Evolutionary conservation across 2,888 invertebrate genomes (phyloP).

Genomic region (Tipula helvola): DNA sequence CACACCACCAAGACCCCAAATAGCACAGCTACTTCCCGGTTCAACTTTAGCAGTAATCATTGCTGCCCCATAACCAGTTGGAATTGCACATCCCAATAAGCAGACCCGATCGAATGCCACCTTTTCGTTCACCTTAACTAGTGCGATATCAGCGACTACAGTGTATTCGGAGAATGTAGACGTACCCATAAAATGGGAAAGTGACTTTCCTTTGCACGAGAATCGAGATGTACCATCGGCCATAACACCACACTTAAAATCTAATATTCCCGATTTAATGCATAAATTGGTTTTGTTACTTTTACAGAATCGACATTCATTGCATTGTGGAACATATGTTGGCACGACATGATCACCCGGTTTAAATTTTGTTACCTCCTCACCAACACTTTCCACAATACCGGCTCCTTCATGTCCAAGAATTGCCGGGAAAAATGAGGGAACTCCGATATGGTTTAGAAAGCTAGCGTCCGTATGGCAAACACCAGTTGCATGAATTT

Average conservation of each 20-base stretch:
- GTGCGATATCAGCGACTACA: conserved; percentile 88
- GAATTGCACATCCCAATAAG: conserved; percentile 82
- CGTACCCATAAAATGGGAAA: conserved; percentile 94
- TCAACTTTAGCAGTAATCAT: conserved; percentile 89
- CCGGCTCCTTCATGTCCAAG: conserved; percentile 67
- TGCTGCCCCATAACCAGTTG: conserved; percentile 93
- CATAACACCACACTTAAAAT: conserved; percentile 63
- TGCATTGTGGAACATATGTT: conserved; percentile 91
- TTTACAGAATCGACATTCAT: conserved; percentile 91
- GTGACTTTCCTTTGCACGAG: conserved; percentile 45
- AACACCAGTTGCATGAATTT: conserved; percentile 64
- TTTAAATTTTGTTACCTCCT: neutral
- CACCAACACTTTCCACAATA: conserved; percentile 90
- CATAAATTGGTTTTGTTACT: conserved; percentile 95
- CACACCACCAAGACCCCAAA: conserved; percentile 90
- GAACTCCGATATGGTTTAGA: conserved; percentile 45
- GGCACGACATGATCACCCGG: conserved; percentile 88
- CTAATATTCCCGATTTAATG: conserved; percentile 55
- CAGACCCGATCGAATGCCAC: conserved; percentile 82
- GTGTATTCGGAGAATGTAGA: conserved; percentile 92
- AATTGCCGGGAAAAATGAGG: conserved; percentile 32
- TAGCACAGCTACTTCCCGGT: conserved; percentile 69
- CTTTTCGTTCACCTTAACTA: conserved; percentile 78
- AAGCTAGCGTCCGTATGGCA: conserved; percentile 94
- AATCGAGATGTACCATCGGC: conserved; percentile 75